These are phyloP conservation scores for Eupithecia subumbrata DNA, from an alignment of 2,888 invertebrate species.

Conservation along the genomic window DNA sequence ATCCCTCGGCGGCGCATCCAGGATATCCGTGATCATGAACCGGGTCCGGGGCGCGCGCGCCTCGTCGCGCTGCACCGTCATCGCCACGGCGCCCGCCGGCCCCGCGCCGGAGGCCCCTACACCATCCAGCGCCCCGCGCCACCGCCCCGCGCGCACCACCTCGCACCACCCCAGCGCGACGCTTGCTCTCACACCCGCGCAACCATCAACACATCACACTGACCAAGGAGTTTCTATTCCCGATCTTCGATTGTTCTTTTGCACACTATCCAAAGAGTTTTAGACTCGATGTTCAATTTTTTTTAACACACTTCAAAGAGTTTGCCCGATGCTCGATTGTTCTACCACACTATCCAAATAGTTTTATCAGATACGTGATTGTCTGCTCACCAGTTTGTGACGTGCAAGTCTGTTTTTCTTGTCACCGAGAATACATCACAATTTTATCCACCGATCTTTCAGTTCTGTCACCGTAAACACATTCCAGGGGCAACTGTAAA, in stretches of 20 bases:
- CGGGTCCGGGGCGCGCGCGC: constrained; percentile 89
- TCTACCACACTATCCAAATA: neutral
- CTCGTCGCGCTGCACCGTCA: constrained; percentile 87
- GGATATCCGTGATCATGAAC: constrained; percentile 96
- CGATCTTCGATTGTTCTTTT: neutral
- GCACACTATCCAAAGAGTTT: constrained; percentile 1
- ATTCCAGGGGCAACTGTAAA: neutral
- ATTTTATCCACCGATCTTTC: neutral
- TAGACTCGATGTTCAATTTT: neutral
- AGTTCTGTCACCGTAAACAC: neutral
- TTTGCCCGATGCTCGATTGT: neutral
- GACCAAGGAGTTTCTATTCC: neutral
- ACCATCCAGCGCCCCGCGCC: constrained; percentile 71
- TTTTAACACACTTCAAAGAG: neutral
- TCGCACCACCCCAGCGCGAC: constrained; percentile 70
- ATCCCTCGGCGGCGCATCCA: constrained; percentile 85
- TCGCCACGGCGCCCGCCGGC: constrained; percentile 82
- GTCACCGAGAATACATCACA: constrained; percentile 13
- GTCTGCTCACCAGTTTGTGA: neutral
- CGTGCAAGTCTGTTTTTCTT: neutral
- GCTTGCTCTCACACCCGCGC: constrained; percentile 36
- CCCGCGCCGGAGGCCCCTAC: constrained; percentile 69
- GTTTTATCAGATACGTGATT: neutral
- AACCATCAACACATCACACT: constrained; percentile 33
- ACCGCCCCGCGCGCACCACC: constrained; percentile 64